Percentiles rank a stretch among this genome's conserved stretches.
phyloP scores from a whole-genome alignment of 2,113 vertebrate species.

The Nothocercus julius region DNA sequence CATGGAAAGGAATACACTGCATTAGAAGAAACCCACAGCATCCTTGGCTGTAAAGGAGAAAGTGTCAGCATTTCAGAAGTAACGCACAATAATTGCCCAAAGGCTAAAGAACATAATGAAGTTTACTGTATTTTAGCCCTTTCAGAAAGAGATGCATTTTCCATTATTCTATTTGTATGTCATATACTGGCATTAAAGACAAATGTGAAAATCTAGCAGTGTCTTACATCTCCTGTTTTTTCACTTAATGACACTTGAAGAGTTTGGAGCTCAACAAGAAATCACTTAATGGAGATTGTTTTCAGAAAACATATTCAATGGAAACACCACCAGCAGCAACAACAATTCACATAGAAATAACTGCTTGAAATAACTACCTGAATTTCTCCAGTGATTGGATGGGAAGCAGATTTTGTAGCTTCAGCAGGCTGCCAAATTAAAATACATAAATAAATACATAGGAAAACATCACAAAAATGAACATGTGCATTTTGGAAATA shows the following conservation, averaged over 20 bases:
- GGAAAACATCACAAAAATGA: not conserved
- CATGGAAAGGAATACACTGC: not conserved
- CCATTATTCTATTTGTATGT: not conserved
- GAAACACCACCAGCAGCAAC: not conserved
- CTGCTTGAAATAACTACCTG: slow-evolving; percentile 80
- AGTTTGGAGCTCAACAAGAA: not conserved
- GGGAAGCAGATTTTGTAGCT: slow-evolving; percentile 80
- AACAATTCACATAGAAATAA: not conserved
- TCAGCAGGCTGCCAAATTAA: slow-evolving; percentile 84
- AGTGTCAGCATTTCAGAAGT: not conserved
- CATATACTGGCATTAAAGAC: not conserved
- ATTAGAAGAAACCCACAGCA: fast-evolving
- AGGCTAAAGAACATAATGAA: not conserved
- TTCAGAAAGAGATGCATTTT: not conserved
- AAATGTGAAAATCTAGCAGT: not conserved
- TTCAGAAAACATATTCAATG: not conserved
- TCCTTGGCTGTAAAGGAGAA: not conserved
- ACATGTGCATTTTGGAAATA: not conserved
- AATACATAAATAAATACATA: slow-evolving; percentile 11
- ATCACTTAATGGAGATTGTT: not conserved
- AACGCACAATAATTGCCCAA: not conserved
- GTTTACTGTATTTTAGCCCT: not conserved
- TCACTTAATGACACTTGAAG: not conserved
- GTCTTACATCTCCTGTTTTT: not conserved
- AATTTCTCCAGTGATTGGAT: slow-evolving; percentile 96